These are phyloP conservation scores for Blastobasis adustella DNA, from an alignment of 2,888 invertebrate genomes.

Conservation along the genomic window DNA sequence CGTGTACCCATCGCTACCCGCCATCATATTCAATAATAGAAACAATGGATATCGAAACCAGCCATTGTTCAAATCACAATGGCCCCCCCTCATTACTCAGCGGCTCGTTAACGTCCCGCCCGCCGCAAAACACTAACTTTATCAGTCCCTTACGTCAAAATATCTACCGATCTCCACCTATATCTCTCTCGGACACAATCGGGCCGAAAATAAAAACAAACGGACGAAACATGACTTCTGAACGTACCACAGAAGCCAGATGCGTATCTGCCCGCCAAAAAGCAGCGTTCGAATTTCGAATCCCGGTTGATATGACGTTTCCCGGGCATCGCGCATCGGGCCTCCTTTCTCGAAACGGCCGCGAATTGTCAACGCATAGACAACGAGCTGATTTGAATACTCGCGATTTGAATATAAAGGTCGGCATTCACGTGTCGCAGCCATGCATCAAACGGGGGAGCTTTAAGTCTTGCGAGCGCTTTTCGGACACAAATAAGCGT, in stretches of 20 bases:
- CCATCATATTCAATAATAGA: conserved; percentile 62
- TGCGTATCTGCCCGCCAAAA: conserved; percentile 67
- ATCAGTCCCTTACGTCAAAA: conserved; percentile 64
- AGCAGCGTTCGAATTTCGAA: conserved; percentile 36
- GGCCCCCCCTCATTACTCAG: conserved; percentile 67
- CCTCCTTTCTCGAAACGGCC: conserved; percentile 64
- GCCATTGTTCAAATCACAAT: conserved; percentile 69
- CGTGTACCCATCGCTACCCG: conserved; percentile 26
- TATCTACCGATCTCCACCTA: conserved; percentile 65
- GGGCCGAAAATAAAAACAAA: conserved; percentile 50
- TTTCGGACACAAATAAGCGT: conserved; percentile 72
- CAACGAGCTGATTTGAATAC: conserved; percentile 67
- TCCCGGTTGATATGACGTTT: conserved; percentile 61
- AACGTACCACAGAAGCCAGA: conserved; percentile 55
- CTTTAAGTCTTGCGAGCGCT: conserved; percentile 70
- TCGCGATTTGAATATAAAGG: conserved; percentile 71
- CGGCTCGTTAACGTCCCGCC: conserved; percentile 63
- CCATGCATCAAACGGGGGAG: conserved; percentile 65
- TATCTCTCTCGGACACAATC: conserved; percentile 63
- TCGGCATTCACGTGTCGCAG: conserved; percentile 63
- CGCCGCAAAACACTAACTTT: conserved; percentile 68
- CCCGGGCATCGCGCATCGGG: conserved; percentile 23
- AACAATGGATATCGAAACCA: conserved; percentile 58
- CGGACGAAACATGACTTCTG: conserved; percentile 39
- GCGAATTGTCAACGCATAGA: conserved; percentile 72